Evolutionary conservation across 2,797 vertebrate species (phyloP), one percentile per base, ranked within the genome.

Genomic region (Anguilla marmorata): DNA sequence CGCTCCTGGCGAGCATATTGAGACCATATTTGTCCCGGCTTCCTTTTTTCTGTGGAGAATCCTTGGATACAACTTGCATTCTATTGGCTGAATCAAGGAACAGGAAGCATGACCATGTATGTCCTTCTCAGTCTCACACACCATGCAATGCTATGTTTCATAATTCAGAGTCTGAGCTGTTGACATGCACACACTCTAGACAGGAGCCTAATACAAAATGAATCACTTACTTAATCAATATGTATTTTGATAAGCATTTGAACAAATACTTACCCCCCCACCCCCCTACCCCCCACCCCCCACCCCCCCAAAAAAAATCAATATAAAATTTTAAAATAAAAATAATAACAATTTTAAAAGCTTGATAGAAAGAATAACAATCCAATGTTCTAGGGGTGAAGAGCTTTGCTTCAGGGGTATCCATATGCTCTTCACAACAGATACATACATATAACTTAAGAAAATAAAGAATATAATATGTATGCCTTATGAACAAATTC

Each of bases 61-160:
- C 95, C 95, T 85, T 91, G 79, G 92, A 94, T 94, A 94, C 91
- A 89, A 94, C 93, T 93, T 84, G 19, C 86, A 88, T 85, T 37
- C 89, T 87, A 97, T 96, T 96, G 96, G 96, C 87, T 89, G 93
- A 91, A 88, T 89, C 88, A 84, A 54, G 41, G 88, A 87, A 89
- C 87, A 96, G 96, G 96, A 97, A 96, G 93, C 83, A 90, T 58
- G 91, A 72, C 96, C 96, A 95, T 96, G 91, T 96, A 96, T 95
- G 96, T 95, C 90, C 89, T 79, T 72, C 84, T 63, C 56, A 69
- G 87, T 37, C 85, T 79, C 85, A 91, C 91, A 91, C 90, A 89
- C 88, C 19, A 21, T 45, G 54, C 60, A 76, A 48, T 52, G 66
- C 48, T 60, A 7, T 54, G 58, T 87, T 86, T 76, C 89, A 87